A percentile compares a stretch with the other conserved stretches of the same genome.
Conservation (phyloP, 2,113 vertebrate species). For the Garra rufa region DNA sequence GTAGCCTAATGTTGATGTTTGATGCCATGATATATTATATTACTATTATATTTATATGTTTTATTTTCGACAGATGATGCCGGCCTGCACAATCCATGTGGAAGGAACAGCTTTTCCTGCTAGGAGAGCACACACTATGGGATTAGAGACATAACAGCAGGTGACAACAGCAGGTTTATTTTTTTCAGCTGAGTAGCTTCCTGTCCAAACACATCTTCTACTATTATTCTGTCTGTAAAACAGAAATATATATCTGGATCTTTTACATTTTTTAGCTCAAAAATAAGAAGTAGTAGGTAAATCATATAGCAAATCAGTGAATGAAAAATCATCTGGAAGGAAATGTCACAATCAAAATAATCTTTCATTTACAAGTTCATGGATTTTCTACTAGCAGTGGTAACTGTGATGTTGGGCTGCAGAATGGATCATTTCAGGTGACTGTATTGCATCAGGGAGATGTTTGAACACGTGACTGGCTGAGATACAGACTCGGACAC, state of each 20-base stretch:
- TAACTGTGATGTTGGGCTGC: constrained; percentile 8
- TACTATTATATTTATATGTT: not conserved
- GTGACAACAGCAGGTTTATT: constrained; percentile 12
- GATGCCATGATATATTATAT: not conserved
- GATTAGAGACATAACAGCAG: constrained; percentile 37
- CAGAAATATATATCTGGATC: not conserved
- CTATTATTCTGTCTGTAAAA: not conserved
- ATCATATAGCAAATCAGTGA: not conserved
- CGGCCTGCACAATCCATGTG: not conserved
- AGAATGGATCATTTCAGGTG: constrained; percentile 6
- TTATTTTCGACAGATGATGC: not conserved
- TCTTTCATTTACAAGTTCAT: not conserved
- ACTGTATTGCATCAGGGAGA: not conserved
- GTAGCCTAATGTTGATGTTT: not conserved
- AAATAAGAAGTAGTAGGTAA: not conserved
- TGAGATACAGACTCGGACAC: not conserved
- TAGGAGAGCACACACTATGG: not conserved
- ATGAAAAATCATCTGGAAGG: not conserved
- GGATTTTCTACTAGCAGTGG: not conserved
- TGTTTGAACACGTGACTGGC: not conserved
- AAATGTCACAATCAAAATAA: not conserved
- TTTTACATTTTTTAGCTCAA: not conserved
- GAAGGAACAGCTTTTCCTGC: constrained; percentile 2
- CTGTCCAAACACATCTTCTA: not conserved
- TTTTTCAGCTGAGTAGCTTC: not conserved